Evolutionary conservation across 2,888 invertebrate species (phyloP).

Genomic region (Acanthosepion pharaonis): DNA sequence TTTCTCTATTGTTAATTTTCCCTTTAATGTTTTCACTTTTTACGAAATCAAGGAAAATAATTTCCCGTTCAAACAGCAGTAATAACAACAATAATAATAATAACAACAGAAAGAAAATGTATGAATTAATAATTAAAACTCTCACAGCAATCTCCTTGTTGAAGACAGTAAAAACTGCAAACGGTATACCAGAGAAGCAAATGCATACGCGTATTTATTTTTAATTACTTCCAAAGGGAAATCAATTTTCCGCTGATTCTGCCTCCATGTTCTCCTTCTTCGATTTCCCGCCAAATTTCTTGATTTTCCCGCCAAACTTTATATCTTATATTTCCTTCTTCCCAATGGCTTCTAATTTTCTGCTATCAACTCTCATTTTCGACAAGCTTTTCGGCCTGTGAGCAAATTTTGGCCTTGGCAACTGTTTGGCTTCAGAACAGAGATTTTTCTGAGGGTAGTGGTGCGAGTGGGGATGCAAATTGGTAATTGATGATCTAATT

Average conservation of each 20-base stretch:
- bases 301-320: background rate
- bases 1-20: too few relatives aligned
- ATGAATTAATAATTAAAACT: too few relatives aligned
- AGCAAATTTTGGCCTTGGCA: background rate
- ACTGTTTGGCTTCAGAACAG: background rate
- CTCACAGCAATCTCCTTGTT: too few relatives aligned
- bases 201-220: background rate
- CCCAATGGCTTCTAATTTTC: background rate
- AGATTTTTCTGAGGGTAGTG: background rate
- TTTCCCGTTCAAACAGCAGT: too few relatives aligned
- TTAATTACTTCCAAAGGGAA: background rate
- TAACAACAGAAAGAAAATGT: too few relatives aligned
- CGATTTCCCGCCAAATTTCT: background rate
- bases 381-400: background rate
- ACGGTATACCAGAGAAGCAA: too few relatives aligned
- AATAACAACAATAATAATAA: too few relatives aligned
- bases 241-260: background rate
- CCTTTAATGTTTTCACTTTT: too few relatives aligned
- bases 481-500: constrained; percentile 33
- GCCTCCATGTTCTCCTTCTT: background rate
- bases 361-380: background rate
- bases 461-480: background rate
- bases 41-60: too few relatives aligned
- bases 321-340: too few relatives aligned
- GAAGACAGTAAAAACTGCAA: too few relatives aligned